A percentile compares a stretch with the other conserved stretches of the same genome.
Evolutionary conservation across 2,113 vertebrate genomes (phyloP).

Genomic region (Chrysochloris asiatica): DNA sequence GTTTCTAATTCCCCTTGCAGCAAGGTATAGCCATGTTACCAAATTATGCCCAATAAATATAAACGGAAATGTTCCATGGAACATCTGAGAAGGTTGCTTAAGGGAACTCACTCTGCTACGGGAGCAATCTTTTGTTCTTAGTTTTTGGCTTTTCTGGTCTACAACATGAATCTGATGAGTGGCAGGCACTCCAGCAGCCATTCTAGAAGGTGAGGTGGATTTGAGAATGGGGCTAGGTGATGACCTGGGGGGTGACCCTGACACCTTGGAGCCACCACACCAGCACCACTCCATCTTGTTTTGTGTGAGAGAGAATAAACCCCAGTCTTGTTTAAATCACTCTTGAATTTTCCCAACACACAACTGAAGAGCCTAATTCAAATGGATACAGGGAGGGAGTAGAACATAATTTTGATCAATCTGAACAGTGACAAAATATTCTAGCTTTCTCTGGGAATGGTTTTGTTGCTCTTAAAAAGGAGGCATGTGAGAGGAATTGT

Average conservation of each 20-base stretch:
- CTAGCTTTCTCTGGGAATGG: not conserved
- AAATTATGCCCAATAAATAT: not conserved
- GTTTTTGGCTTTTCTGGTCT: not conserved
- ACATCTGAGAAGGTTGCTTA: not conserved
- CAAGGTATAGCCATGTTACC: not conserved
- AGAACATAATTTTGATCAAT: not conserved
- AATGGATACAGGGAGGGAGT: not conserved
- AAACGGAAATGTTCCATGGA: not conserved
- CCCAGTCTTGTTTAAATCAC: not conserved
- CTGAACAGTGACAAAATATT: not conserved
- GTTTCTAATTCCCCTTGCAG: not conserved
- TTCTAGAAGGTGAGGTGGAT: conserved; percentile 11
- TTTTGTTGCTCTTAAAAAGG: not conserved
- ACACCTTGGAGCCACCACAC: not conserved
- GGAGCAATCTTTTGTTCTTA: not conserved
- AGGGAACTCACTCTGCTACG: not conserved
- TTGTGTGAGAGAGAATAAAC: not conserved
- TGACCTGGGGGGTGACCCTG: too few relatives aligned
- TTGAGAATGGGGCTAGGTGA: not conserved
- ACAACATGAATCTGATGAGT: not conserved
- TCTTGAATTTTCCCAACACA: conserved; percentile 16
- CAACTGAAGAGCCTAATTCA: not conserved
- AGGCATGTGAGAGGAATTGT: not conserved
- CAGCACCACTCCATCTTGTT: not conserved
- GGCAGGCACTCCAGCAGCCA: not conserved